These are phyloP conservation scores for Macroteleia sp. DNA, from an alignment of 2,888 invertebrate genomes.

Conservation along the genomic window DNA sequence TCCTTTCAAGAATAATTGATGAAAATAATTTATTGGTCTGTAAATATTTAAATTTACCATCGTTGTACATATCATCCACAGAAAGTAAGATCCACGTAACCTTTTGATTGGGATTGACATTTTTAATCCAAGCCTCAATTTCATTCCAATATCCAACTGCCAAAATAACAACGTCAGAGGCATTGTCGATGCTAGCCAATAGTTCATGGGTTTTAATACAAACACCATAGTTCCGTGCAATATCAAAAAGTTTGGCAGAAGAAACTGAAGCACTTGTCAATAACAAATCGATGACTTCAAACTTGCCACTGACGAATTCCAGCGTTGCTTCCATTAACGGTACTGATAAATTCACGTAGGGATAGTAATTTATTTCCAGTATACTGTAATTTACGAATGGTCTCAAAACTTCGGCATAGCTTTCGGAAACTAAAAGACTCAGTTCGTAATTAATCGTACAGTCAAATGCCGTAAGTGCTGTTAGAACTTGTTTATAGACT, in stretches of 20 bases:
- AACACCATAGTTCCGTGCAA: slow-evolving; percentile 73
- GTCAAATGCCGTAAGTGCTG: slow-evolving; percentile 73
- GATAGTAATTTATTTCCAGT: slow-evolving; percentile 74
- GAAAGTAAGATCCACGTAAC: slow-evolving; percentile 78
- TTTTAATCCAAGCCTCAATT: slow-evolving; percentile 74
- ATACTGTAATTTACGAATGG: slow-evolving; percentile 75
- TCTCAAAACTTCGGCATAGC: slow-evolving; percentile 71
- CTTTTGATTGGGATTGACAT: slow-evolving; percentile 56
- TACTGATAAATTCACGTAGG: slow-evolving; percentile 73
- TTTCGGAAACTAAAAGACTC: slow-evolving; percentile 75
- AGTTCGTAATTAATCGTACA: slow-evolving; percentile 77
- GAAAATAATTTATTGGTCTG: no score
- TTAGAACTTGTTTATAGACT: slow-evolving; percentile 77
- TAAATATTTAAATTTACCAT: no score
- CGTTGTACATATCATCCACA: no score
- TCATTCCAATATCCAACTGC: slow-evolving; percentile 73
- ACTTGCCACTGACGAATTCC: slow-evolving; percentile 74
- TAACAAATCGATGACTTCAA: slow-evolving; percentile 74
- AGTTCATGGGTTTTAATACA: slow-evolving; percentile 73
- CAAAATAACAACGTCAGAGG: slow-evolving; percentile 71
- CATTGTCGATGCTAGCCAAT: slow-evolving; percentile 62
- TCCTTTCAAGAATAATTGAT: no score
- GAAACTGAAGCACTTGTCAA: slow-evolving; percentile 68
- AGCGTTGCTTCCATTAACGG: slow-evolving; percentile 73
- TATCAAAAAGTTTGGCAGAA: slow-evolving; percentile 70